Conservation (phyloP, 2,797 vertebrate species). For the Catostomus latipinnis region DNA sequence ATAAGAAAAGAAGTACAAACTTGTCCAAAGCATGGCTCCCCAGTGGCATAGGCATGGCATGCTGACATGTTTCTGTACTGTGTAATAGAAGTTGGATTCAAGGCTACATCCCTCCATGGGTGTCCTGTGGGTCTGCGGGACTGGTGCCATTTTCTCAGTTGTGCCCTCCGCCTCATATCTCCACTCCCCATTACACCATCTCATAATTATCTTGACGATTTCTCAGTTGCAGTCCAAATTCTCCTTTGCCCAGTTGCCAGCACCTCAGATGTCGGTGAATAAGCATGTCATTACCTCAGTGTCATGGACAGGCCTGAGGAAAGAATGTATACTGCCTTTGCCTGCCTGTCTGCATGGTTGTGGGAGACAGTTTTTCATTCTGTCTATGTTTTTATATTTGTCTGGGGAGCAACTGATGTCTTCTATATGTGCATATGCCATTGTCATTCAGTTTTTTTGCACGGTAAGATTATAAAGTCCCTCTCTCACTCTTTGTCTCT, state of each 20-base stretch:
- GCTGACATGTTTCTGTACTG: constrained; percentile 62
- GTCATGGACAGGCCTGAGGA: constrained; percentile 59
- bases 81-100: constrained; percentile 58
- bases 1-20: neutral
- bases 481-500: constrained; percentile 9
- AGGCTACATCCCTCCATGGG: constrained; percentile 55
- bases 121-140: constrained; percentile 61
- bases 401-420: neutral
- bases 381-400: constrained; percentile 12
- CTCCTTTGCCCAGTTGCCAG: constrained; percentile 70
- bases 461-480: constrained; percentile 5
- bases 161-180: constrained; percentile 44
- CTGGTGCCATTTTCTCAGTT: constrained; percentile 65
- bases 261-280: constrained; percentile 71
- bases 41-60: neutral
- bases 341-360: constrained; percentile 37
- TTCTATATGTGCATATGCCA: constrained; percentile 13
- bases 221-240: constrained; percentile 65
- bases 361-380: constrained; percentile 50
- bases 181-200: constrained; percentile 64
- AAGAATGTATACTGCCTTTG: constrained; percentile 59
- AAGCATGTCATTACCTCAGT: constrained; percentile 70
- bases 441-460: constrained; percentile 21
- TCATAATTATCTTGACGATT: constrained; percentile 73
- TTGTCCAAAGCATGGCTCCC: constrained; percentile 5